Conservation (phyloP, 1,140 invertebrate genomes). For the Gonioctena quinquepunctata region DNA sequence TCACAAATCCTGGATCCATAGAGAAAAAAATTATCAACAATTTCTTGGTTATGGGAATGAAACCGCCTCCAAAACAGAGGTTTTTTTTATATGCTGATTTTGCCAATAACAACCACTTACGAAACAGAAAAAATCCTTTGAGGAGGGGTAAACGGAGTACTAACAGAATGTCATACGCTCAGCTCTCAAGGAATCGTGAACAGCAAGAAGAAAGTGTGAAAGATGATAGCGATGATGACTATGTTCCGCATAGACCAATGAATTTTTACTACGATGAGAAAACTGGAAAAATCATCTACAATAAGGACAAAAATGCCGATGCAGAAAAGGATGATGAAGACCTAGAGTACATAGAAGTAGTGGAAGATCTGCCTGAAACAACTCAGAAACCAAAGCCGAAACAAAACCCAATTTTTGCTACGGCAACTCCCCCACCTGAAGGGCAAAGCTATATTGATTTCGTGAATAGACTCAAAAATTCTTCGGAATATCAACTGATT, state of each 20-base stretch:
- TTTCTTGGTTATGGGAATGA: slow-evolving; percentile 45
- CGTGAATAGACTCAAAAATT: slow-evolving; percentile 38
- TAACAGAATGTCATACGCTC: slow-evolving; percentile 31
- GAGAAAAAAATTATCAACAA: slow-evolving; percentile 24
- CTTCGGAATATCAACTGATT: slow-evolving; percentile 43
- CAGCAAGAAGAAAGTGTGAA: slow-evolving; percentile 23
- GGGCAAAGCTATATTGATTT: slow-evolving; percentile 49
- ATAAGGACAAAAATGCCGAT: slow-evolving; percentile 22
- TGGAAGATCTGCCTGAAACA: slow-evolving; percentile 34
- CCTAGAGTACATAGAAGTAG: slow-evolving; percentile 38
- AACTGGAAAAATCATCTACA: slow-evolving; percentile 48
- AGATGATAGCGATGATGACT: slow-evolving; percentile 48
- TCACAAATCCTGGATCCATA: slow-evolving; percentile 2
- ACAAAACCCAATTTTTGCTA: slow-evolving; percentile 30
- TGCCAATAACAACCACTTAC: neutral
- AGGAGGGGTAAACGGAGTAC: slow-evolving; percentile 30
- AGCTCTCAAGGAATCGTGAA: slow-evolving; percentile 34
- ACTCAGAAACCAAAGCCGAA: slow-evolving; percentile 22
- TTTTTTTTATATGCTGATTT: slow-evolving; percentile 41
- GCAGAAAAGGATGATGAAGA: slow-evolving; percentile 36
- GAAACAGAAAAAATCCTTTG: neutral
- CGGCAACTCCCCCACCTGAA: slow-evolving; percentile 32
- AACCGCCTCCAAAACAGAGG: slow-evolving; percentile 43
- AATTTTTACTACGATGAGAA: slow-evolving; percentile 53
- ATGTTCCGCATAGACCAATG: slow-evolving; percentile 48